Conservation (phyloP, 2,113 vertebrate species). For the Glareola pratincola region DNA sequence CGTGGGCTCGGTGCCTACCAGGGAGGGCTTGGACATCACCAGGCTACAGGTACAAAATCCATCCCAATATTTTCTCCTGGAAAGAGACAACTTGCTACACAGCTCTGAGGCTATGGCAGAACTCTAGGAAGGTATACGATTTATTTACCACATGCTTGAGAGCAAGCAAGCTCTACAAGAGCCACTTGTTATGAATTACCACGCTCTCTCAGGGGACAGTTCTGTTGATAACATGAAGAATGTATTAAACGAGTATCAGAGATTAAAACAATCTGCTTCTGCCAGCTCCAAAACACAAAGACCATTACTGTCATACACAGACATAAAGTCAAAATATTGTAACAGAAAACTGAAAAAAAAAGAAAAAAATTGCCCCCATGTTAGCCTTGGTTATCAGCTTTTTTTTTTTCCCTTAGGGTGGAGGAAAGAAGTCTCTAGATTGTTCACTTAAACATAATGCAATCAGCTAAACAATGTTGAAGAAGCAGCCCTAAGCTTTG, state of each 20-base stretch:
- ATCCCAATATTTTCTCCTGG: background rate
- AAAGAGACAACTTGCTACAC: background rate
- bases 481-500: background rate
- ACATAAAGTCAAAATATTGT: background rate
- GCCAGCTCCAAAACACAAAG: background rate
- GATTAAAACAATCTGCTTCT: conserved; percentile 43
- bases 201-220: conserved; percentile 1
- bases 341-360: background rate
- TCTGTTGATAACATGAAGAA: conserved; percentile 45
- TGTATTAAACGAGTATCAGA: background rate
- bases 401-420: background rate
- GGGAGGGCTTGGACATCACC: background rate
- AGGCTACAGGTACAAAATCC: background rate
- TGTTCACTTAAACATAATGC: background rate
- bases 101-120: background rate
- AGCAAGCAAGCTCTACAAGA: background rate
- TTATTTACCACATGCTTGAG: background rate
- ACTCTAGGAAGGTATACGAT: background rate
- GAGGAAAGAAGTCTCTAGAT: background rate
- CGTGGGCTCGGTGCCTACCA: background rate
- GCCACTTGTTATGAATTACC: conserved; percentile 39
- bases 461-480: background rate
- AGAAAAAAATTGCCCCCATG: background rate
- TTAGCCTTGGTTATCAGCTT: background rate
- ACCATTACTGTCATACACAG: background rate